Conservation (phyloP, 2,888 invertebrate genomes). For the Melanotus villosus region DNA sequence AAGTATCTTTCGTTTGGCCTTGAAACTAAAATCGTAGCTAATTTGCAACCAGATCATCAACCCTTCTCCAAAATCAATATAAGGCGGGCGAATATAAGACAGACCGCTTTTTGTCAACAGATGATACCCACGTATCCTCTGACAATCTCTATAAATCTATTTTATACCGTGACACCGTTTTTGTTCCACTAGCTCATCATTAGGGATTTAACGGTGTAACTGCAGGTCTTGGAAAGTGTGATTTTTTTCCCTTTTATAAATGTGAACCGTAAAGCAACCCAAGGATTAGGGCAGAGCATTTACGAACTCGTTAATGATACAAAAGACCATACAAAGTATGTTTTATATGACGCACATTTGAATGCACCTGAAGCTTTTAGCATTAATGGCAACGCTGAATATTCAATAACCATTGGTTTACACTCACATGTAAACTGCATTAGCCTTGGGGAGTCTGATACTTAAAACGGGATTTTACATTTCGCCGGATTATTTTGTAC, state of each 20-base stretch:
- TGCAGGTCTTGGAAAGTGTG: neutral
- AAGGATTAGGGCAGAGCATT: too few relatives aligned
- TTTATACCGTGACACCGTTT: conserved; percentile 30
- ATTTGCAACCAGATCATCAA: conserved; percentile 16
- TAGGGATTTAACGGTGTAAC: conserved; percentile 16
- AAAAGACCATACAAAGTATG: neutral
- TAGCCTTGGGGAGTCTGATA: neutral
- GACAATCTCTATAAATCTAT: conserved; percentile 36
- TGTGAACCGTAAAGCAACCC: neutral
- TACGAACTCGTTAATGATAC: neutral
- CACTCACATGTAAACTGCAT: neutral
- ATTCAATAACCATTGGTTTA: neutral
- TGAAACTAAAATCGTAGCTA: neutral
- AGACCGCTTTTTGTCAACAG: conserved; percentile 26
- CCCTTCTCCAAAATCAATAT: conserved; percentile 26
- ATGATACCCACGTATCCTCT: conserved; percentile 35
- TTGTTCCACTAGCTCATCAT: conserved; percentile 24
- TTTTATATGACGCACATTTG: too few relatives aligned
- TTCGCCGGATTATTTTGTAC: too few relatives aligned
- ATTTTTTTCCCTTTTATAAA: neutral
- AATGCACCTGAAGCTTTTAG: neutral
- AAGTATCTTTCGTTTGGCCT: neutral
- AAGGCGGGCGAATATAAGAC: conserved; percentile 25
- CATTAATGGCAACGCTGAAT: neutral
- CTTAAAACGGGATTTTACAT: too few relatives aligned